Evolutionary conservation across 2,113 vertebrate species (phyloP).

Genomic region (Callospermophilus lateralis): DNA sequence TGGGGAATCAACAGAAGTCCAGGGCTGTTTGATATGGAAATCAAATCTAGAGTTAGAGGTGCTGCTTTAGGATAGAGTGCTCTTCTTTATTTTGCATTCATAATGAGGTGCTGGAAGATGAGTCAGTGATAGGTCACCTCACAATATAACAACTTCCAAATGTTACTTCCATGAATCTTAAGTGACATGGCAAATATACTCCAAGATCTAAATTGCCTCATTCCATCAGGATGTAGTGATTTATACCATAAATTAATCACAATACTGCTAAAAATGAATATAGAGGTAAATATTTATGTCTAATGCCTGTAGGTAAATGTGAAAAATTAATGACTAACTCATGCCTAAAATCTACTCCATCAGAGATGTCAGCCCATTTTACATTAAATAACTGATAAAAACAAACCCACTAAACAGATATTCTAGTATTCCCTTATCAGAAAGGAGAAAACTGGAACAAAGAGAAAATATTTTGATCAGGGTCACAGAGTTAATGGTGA

Average conservation of each 20-base stretch:
- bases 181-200: neutral
- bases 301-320: neutral
- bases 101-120: neutral
- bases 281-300: neutral
- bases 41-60: neutral
- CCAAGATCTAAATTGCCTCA: conserved; percentile 2
- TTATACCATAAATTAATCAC: neutral
- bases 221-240: neutral
- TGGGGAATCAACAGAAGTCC: neutral
- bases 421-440: neutral
- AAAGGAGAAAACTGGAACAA: neutral
- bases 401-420: neutral
- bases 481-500: neutral
- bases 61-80: neutral
- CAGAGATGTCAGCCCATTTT: neutral
- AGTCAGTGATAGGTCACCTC: neutral
- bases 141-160: neutral
- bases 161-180: neutral
- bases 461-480: neutral
- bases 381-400: neutral
- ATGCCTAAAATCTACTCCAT: neutral
- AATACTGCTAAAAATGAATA: neutral
- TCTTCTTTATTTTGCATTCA: neutral
- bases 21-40: conserved; percentile 6
- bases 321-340: neutral